phyloP scores from a whole-genome alignment of 2,113 vertebrate genomes.

The Plecturocebus donacophilus region DNA sequence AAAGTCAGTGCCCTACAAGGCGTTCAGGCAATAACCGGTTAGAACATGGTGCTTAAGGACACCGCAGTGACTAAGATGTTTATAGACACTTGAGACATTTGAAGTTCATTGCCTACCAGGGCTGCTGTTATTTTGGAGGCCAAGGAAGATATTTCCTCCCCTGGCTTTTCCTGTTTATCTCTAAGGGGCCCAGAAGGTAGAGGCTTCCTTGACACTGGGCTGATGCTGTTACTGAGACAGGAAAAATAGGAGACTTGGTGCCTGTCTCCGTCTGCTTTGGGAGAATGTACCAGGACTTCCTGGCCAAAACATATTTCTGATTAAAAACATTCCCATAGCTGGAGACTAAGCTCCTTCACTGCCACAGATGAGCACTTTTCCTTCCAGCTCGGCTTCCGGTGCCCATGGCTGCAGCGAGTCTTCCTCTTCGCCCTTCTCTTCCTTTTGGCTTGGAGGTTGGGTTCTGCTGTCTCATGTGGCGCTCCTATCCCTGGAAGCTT shows the following conservation, averaged over 20 bases:
- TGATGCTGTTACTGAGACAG: not conserved
- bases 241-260: not conserved
- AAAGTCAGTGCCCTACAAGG: not conserved
- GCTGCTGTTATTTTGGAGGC: not conserved
- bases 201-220: not conserved
- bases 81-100: not conserved
- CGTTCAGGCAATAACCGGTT: fast-evolving
- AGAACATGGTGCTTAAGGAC: not conserved
- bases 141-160: not conserved
- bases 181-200: not conserved
- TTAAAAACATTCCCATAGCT: not conserved
- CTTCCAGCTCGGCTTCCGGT: not conserved
- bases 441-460: not conserved
- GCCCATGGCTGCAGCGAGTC: fast-evolving
- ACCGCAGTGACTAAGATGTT: not conserved
- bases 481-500: not conserved
- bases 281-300: not conserved
- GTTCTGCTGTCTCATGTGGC: not conserved
- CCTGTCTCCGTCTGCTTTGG: not conserved
- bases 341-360: not conserved
- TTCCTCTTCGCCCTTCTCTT: not conserved
- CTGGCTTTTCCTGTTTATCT: constrained; percentile 45
- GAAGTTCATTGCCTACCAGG: fast-evolving
- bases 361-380: not conserved
- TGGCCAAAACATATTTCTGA: not conserved